phyloP scores from a whole-genome alignment of 2,888 invertebrate genomes.

The Sinopyrophorus schimmeli region DNA sequence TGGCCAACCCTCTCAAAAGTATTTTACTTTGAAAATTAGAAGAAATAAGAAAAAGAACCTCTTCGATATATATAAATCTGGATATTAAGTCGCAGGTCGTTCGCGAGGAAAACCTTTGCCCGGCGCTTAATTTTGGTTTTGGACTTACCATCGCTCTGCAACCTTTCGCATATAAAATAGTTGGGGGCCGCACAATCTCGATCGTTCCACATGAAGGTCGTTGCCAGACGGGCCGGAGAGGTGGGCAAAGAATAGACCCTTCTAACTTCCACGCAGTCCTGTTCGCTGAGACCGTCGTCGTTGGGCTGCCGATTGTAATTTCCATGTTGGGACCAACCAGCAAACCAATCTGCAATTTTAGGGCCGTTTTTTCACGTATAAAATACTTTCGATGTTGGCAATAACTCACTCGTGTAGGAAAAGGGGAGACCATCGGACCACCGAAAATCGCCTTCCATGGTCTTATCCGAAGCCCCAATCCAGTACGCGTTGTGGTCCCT shows the following conservation, averaged over 20 bases:
- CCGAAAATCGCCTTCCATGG: conserved; percentile 77
- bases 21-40: too few species aligned
- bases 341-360: conserved; percentile 73
- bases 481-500: conserved; percentile 74
- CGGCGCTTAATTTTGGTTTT: not conserved
- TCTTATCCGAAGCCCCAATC: conserved; percentile 79
- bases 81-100: too few species aligned
- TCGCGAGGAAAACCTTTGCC: too few species aligned
- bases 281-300: conserved; percentile 78
- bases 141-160: conserved; percentile 66
- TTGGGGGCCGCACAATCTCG: conserved; percentile 73
- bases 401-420: conserved; percentile 72
- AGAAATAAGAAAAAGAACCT: too few species aligned
- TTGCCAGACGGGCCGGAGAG: conserved; percentile 55
- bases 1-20: too few species aligned
- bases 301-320: conserved; percentile 73
- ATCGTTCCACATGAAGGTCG: conserved; percentile 81
- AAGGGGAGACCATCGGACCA: conserved; percentile 79
- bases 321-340: conserved; percentile 74
- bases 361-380: not conserved
- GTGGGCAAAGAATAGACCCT: conserved; percentile 65
- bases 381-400: not conserved
- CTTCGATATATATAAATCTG: too few species aligned
- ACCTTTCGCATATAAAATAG: conserved; percentile 74
- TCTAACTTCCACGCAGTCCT: conserved; percentile 80